A percentile compares a stretch with the other conserved stretches of the same genome.
Evolutionary conservation across 1,140 invertebrate genomes (phyloP).

Genomic region (Teleogryllus occipitalis): DNA sequence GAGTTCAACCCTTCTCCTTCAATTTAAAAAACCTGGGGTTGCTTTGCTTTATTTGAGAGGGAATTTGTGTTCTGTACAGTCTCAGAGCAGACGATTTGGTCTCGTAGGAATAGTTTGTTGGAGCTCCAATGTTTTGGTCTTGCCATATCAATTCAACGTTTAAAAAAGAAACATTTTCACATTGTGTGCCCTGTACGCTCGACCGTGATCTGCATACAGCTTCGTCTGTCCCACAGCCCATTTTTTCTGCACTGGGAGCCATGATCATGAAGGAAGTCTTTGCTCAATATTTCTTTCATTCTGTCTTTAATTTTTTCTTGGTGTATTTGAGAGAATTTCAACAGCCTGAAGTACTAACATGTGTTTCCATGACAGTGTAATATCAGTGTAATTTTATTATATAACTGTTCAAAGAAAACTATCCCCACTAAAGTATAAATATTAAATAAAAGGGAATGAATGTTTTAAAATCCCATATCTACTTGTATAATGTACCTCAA

Average conservation of each 20-base stretch:
- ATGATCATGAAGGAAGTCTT: neutral
- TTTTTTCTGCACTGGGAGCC: neutral
- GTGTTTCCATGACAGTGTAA: neutral
- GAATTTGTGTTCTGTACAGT: neutral
- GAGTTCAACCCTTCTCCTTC: neutral
- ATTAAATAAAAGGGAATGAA: too few species aligned
- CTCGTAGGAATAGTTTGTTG: constrained; percentile 15
- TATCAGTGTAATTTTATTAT: neutral
- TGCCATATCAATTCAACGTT: constrained; percentile 15
- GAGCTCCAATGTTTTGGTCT: constrained; percentile 15
- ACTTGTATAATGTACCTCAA: neutral
- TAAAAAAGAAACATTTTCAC: neutral
- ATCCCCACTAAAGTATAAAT: too few species aligned
- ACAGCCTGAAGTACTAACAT: neutral
- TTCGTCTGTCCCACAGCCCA: neutral
- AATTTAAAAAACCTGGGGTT: neutral
- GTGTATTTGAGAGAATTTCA: neutral
- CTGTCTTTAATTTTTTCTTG: neutral
- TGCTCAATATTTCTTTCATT: neutral
- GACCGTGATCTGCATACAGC: neutral
- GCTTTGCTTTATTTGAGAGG: neutral
- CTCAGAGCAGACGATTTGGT: constrained; percentile 7
- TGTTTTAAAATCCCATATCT: neutral
- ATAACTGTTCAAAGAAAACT: neutral
- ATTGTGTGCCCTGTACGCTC: neutral